These are phyloP conservation scores for Tethea ocularis DNA, from an alignment of 2,888 invertebrate genomes.

Conservation along the genomic window DNA sequence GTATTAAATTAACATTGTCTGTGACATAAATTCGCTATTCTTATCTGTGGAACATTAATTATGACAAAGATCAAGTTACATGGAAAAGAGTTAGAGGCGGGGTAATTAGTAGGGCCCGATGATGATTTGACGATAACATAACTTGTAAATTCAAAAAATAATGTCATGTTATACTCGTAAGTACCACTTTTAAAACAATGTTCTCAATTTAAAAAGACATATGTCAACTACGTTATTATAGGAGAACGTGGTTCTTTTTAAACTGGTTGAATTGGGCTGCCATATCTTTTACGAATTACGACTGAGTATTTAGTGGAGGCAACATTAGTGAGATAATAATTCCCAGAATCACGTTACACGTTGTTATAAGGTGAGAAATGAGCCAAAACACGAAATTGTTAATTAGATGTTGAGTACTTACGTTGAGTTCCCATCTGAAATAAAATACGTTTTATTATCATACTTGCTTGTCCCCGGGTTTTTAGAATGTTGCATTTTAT, in stretches of 20 bases:
- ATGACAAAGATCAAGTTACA: constrained; percentile 50
- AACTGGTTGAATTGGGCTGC: constrained; percentile 43
- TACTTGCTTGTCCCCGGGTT: constrained; percentile 29
- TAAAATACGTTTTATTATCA: constrained; percentile 54
- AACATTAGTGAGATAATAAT: constrained; percentile 72
- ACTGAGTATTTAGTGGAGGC: constrained; percentile 54
- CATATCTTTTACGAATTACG: constrained; percentile 63
- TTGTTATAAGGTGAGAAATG: constrained; percentile 52
- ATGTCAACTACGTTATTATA: background rate
- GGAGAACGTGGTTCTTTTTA: constrained; percentile 15
- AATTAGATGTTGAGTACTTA: constrained; percentile 56
- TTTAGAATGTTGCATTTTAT: too few species aligned
- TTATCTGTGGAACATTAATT: constrained; percentile 36
- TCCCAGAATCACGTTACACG: constrained; percentile 68
- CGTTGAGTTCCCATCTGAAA: constrained; percentile 44
- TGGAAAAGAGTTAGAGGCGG: constrained; percentile 43
- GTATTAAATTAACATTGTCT: constrained; percentile 27
- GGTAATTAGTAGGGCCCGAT: constrained; percentile 58
- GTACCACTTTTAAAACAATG: constrained; percentile 16
- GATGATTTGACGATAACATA: constrained; percentile 38
- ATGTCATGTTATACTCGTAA: constrained; percentile 25
- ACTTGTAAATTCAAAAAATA: constrained; percentile 28
- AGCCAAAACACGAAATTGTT: constrained; percentile 62
- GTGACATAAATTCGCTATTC: constrained; percentile 32
- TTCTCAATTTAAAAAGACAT: constrained; percentile 13